A percentile compares a stretch with the other conserved stretches of the same genome.
These are phyloP conservation scores for Arizona elegans DNA, from an alignment of 2,113 vertebrate species.

Conservation along the genomic window DNA sequence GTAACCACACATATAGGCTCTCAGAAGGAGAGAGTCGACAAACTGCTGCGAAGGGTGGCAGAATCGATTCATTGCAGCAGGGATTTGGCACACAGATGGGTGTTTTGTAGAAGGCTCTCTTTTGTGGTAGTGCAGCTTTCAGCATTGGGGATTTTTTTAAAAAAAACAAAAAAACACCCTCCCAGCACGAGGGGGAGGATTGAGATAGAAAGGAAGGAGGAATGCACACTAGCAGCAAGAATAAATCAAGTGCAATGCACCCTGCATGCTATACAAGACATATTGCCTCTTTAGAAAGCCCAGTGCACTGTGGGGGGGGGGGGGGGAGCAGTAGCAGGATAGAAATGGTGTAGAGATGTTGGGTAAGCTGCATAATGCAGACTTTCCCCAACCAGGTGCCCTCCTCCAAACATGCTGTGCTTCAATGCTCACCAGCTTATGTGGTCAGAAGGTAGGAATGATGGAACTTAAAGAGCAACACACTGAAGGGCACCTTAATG, in stretches of 20 bases:
- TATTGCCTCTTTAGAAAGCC: background rate
- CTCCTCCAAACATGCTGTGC: background rate
- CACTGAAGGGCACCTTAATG: background rate
- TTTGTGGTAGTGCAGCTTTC: background rate
- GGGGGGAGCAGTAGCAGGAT: no score
- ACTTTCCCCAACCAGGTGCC: background rate
- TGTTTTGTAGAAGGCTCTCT: background rate
- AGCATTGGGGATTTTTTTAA: background rate
- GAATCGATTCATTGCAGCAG: constrained; percentile 26
- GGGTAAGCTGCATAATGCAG: background rate
- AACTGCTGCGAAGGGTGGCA: constrained; percentile 1
- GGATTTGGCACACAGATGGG: background rate
- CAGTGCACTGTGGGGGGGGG: background rate
- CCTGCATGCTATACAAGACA: background rate
- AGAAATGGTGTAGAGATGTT: background rate
- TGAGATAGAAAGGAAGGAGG: background rate
- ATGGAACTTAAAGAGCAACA: background rate
- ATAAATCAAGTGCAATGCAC: accelerated
- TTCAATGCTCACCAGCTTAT: background rate
- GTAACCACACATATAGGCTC: background rate
- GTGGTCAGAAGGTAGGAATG: background rate
- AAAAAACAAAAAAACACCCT: background rate
- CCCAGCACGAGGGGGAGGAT: background rate
- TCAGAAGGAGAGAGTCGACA: background rate
- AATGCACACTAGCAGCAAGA: background rate